These are phyloP conservation scores for Notothenia rossii DNA, from an alignment of 2,113 vertebrate genomes.

Conservation along the genomic window DNA sequence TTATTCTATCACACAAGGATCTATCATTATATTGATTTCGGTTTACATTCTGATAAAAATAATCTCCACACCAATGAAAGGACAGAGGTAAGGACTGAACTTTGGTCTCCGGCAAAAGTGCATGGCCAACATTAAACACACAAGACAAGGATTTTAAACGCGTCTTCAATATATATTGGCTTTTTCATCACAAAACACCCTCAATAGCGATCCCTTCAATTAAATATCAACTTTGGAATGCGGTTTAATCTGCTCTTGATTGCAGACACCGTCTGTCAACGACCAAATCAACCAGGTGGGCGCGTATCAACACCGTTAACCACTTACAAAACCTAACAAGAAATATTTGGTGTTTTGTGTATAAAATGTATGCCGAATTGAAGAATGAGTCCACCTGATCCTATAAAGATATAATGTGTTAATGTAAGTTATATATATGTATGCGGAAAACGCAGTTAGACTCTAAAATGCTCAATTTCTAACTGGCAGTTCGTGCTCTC, in stretches of 20 bases:
- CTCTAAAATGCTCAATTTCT: neutral
- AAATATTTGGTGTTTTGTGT: neutral
- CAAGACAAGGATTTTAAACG: neutral
- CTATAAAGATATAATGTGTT: accelerated
- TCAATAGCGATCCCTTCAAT: accelerated
- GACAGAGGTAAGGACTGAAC: neutral
- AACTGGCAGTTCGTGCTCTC: neutral
- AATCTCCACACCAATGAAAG: neutral
- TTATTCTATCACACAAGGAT: neutral
- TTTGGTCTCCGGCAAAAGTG: neutral
- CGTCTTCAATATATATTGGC: accelerated
- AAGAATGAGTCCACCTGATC: accelerated
- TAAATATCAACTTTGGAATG: neutral
- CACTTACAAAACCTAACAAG: accelerated
- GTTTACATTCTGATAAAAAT: neutral
- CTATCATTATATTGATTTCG: neutral
- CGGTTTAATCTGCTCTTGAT: neutral
- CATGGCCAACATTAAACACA: neutral
- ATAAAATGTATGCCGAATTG: neutral
- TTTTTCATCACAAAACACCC: neutral
- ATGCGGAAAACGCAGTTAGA: accelerated
- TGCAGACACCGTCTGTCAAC: neutral
- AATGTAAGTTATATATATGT: accelerated
- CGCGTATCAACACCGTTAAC: neutral
- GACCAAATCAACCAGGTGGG: conserved; percentile 18